Percentiles rank a stretch among this genome's conserved stretches.
These are phyloP conservation scores for Synergus laeviventris DNA, from an alignment of 2,888 invertebrate genomes.

Conservation along the genomic window DNA sequence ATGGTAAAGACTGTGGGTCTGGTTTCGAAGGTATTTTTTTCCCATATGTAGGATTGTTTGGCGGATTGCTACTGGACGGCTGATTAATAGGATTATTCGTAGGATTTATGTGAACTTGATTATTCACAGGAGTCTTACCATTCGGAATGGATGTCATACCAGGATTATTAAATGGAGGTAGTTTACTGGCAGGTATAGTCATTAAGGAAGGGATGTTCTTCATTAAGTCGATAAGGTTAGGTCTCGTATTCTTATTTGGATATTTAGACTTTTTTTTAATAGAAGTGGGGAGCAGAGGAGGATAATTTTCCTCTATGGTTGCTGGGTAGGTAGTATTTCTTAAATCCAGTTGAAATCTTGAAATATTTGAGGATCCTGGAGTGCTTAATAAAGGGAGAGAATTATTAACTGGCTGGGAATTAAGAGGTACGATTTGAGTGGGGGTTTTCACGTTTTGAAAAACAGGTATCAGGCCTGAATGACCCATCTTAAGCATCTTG, in stretches of 20 bases:
- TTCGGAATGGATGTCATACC: not conserved
- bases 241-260: not conserved
- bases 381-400: not conserved
- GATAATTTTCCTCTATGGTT: not conserved
- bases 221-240: constrained; percentile 8
- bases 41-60: not conserved
- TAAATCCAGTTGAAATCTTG: not conserved
- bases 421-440: not conserved
- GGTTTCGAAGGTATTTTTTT: not conserved
- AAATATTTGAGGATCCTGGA: not conserved
- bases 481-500: constrained; percentile 7
- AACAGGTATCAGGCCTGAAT: no score
- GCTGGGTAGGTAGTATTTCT: not conserved
- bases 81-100: not conserved
- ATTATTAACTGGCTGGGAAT: not conserved
- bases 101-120: not conserved
- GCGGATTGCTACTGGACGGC: not conserved
- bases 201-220: constrained; percentile 3
- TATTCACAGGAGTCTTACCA: not conserved
- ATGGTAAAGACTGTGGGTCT: not conserved
- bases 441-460: not conserved
- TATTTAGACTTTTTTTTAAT: not conserved
- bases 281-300: not conserved
- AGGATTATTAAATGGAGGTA: not conserved
- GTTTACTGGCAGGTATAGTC: not conserved